Base-by-base conservation (phyloP, 2,797 vertebrate species). In the Glossophaga mutica region DNA sequence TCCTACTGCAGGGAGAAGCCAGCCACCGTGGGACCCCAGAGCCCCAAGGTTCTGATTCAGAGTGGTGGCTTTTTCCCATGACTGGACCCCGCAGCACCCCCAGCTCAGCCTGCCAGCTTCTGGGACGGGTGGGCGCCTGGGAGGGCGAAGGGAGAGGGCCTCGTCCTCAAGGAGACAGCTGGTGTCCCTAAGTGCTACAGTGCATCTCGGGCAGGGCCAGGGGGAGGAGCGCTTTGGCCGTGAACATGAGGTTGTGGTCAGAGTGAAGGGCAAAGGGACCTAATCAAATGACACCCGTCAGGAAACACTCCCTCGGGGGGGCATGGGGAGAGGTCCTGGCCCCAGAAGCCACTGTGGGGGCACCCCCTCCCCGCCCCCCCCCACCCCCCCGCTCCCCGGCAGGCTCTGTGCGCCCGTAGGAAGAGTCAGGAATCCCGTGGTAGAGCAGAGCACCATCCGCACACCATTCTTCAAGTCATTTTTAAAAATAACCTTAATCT, bases 401-500 rank as follows among this genome's bases (percentile, higher is more conserved):
- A 59, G 76, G 46, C 5, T 65, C 24, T 52, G 57, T 22, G 15
- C 55, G n/a, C 42, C 59, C 0, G 6, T 0, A 22, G 55, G 39
- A 82, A 86, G 68, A 82, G n/a, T 16, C 39, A 50, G 55, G n/a
- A 65, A 3, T 26, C 18, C 3, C 3, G 2, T 1, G 12, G n/a
- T 34, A 9, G 15, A 86, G 19, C 42, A 44, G 29, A 82, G 37
- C 24, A 48, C 22, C 39, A 24, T 7, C 16, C 22, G 32, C 16
- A 4, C 26, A 18, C 39, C 59, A n/a, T 44, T 87, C 26, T 62
- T 79, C 32, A 15, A 93, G 73, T 76, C 24, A 42, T 91, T 90
- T 88, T 57, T 15, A 0, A 73, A 96, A 90, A 79, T 92, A 55
- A 65, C 57, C 37, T 65, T 59, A 94, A 83, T 95, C 65, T 71